Evolutionary conservation across 1,140 invertebrate species (phyloP), one percentile per base, ranked within the genome.

Genomic region (Papilio glaucus): DNA sequence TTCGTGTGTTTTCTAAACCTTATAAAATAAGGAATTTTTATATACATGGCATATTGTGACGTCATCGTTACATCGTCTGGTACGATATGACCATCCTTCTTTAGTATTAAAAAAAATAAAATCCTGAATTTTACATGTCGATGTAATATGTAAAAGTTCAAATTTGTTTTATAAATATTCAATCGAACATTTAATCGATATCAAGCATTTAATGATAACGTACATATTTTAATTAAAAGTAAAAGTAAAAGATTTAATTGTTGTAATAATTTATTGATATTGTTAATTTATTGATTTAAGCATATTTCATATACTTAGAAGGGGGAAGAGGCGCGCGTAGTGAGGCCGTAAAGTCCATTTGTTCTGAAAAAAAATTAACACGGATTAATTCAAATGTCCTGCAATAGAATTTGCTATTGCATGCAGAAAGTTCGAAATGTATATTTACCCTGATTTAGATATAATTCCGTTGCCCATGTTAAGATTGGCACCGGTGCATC

Each of bases 381-480:
- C 12, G 1, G 5, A 57, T 26, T 26, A 26, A 13, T 13, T 24
- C 0, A 57, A 10, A 26, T 57, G 1, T 26, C 21, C 0, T 21
- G 5, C 2, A 26, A 57, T 9, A 6, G 0, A 12, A 2, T 21
- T 12, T 12, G 1, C 2, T 57, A 57, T n/a, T 4, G 15, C 8
- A n/a, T 10, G 15, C 3, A 57, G 49, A 57, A 57, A 26, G 0
- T 13, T 24, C 24, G 9, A 0, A 24, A 10, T 12, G 6, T 5
- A 13, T 57, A 57, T 57, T 57, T 57, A 57, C 67, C 67, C 67
- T 10, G 67, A 53, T 53, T 69, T 69, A 12, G 12, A 13, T 5
- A 69, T n/a, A 1, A 53, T 53, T 12, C 45, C 42, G 42, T 69
- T 69, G 45, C 67, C 67, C 67, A 69, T 69, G n/a, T 69, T 69